Percentiles rank a stretch among this genome's conserved stretches.
Conservation (phyloP, 2,113 vertebrate genomes). For the Pungitius pungitius region DNA sequence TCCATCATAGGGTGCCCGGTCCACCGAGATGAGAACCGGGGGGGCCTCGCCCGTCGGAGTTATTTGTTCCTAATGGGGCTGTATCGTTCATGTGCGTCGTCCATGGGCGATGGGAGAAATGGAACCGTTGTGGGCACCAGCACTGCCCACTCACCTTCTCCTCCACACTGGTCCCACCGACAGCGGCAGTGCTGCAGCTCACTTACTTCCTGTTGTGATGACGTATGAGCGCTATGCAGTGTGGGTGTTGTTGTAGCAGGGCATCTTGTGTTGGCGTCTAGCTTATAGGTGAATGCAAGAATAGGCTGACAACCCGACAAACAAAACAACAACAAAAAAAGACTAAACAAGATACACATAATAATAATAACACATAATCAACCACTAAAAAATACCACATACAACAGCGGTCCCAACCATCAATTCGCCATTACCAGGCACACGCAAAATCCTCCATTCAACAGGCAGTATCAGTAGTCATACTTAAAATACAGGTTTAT, state of each 20-base stretch:
- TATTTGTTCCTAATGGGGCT: conserved; percentile 6
- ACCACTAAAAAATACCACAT: no score
- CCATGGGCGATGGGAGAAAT: conserved; percentile 52
- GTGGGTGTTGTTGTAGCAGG: conserved; percentile 78
- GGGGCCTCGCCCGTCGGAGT: conserved; percentile 20
- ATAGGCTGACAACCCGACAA: no score
- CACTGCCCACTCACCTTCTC: background rate
- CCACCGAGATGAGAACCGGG: conserved; percentile 25
- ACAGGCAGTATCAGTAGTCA: no score
- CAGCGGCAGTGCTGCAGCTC: conserved; percentile 7
- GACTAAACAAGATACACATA: no score
- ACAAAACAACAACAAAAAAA: no score
- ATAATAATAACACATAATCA: no score
- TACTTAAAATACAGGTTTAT: no score
- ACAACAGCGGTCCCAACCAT: no score
- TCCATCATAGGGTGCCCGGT: conserved; percentile 88
- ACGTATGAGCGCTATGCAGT: conserved; percentile 42
- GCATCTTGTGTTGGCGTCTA: conserved; percentile 2
- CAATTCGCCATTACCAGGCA: no score
- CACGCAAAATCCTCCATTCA: no score
- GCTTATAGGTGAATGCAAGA: no score
- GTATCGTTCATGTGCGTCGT: conserved; percentile 24
- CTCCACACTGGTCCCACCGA: conserved; percentile 11
- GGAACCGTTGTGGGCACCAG: conserved; percentile 2
- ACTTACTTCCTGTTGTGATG: conserved; percentile 79